phyloP scores from a whole-genome alignment of 2,888 invertebrate genomes.

The Drosophila neonasuta region DNA sequence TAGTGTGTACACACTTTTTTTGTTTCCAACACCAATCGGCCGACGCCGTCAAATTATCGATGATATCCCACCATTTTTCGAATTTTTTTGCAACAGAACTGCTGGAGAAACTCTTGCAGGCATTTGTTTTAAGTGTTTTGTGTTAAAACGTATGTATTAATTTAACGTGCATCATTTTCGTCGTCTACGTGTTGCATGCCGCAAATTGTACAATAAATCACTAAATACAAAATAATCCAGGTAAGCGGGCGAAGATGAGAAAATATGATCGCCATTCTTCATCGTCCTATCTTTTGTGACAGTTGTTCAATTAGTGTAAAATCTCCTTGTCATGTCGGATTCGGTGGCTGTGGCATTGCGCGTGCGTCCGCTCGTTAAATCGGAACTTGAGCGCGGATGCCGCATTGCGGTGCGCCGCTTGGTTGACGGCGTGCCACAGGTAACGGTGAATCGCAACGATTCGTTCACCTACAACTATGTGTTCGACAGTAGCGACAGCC shows the following conservation, averaged over 20 bases:
- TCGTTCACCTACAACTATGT: constrained; percentile 93
- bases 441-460: constrained; percentile 87
- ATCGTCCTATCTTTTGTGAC: no score
- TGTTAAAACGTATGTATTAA: neutral
- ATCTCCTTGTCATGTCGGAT: neutral
- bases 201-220: neutral
- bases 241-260: neutral
- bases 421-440: constrained; percentile 85
- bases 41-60: constrained; percentile 22
- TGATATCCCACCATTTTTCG: constrained; percentile 42
- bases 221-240: neutral
- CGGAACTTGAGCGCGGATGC: constrained; percentile 89
- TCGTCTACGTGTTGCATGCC: neutral
- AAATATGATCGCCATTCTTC: neutral
- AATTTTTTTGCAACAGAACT: constrained; percentile 18
- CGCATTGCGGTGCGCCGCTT: constrained; percentile 88
- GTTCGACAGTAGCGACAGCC: constrained; percentile 87
- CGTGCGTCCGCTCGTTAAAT: constrained; percentile 89
- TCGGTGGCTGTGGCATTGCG: constrained; percentile 87
- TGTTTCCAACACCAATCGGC: neutral
- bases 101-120: neutral
- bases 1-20: constrained; percentile 7
- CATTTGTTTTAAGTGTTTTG: neutral
- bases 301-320: no score
- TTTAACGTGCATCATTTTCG: neutral